phyloP scores from a whole-genome alignment of 2,888 invertebrate species.

The Agrochola lota region DNA sequence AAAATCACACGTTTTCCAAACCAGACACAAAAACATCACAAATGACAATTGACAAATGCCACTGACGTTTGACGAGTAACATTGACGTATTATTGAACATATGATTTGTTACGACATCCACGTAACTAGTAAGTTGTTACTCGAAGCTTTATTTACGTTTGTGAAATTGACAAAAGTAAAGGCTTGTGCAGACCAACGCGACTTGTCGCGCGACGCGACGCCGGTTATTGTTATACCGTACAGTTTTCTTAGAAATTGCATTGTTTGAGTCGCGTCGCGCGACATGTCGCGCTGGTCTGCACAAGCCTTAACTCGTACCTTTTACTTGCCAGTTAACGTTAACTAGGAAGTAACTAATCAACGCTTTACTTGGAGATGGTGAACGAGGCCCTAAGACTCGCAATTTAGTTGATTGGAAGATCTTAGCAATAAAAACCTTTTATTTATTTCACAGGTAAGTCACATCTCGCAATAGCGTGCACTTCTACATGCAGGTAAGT shows the following conservation, averaged over 20 bases:
- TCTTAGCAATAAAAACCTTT: not conserved
- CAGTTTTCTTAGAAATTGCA: too few relatives aligned
- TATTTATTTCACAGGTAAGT: constrained; percentile 39
- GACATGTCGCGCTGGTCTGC: too few relatives aligned
- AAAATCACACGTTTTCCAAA: too few relatives aligned
- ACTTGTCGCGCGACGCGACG: too few relatives aligned
- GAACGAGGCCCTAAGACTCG: not conserved
- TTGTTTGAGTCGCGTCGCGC: too few relatives aligned
- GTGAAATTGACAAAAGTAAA: not conserved
- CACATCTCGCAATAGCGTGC: not conserved
- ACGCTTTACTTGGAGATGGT: not conserved
- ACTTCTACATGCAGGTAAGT: constrained; percentile 13
- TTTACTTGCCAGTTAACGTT: not conserved
- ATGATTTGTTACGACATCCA: not conserved
- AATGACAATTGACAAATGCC: not conserved
- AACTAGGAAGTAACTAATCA: not conserved
- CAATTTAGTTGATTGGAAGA: not conserved
- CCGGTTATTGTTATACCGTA: too few relatives aligned
- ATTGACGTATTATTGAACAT: not conserved
- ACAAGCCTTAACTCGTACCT: not conserved
- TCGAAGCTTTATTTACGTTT: not conserved
- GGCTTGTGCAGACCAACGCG: too few relatives aligned
- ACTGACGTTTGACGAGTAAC: not conserved
- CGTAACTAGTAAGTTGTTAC: not conserved
- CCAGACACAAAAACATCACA: not conserved